Conservation (phyloP, 1,140 invertebrate genomes). For the Hycleus cichorii region DNA sequence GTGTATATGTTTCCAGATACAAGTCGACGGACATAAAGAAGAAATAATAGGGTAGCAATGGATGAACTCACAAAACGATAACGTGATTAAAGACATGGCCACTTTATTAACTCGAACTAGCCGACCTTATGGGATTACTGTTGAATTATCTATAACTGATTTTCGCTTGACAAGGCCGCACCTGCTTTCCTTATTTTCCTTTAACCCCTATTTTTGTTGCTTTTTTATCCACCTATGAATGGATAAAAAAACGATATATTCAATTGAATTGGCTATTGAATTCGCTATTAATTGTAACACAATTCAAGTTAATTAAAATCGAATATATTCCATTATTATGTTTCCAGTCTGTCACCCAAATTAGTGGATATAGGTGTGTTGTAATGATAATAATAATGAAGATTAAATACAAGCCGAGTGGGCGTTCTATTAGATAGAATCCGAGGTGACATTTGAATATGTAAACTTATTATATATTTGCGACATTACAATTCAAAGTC, state of each 20-base stretch:
- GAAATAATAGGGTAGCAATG: conserved; percentile 16
- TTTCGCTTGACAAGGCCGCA: conserved; percentile 1
- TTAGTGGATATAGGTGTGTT: no score
- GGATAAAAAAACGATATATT: no score
- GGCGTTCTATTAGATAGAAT: neutral
- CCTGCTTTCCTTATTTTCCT: neutral
- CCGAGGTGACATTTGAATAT: conserved; percentile 12
- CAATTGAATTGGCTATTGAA: no score
- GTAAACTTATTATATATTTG: conserved; percentile 12
- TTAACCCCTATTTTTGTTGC: no score
- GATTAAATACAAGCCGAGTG: no score
- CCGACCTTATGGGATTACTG: neutral
- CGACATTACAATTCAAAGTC: conserved; percentile 15
- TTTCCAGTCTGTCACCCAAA: no score
- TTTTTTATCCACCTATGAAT: no score
- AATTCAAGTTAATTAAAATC: no score
- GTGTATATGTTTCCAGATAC: neutral
- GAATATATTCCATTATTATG: no score
- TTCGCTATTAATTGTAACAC: no score
- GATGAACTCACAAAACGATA: conserved; percentile 17
- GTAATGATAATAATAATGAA: no score
- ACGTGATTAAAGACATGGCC: conserved; percentile 16
- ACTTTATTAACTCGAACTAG: conserved; percentile 13
- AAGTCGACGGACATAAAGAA: conserved; percentile 11
- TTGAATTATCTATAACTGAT: conserved; percentile 13